phyloP scores from a whole-genome alignment of 2,888 invertebrate genomes.

The Lepidochrysops patricia region DNA sequence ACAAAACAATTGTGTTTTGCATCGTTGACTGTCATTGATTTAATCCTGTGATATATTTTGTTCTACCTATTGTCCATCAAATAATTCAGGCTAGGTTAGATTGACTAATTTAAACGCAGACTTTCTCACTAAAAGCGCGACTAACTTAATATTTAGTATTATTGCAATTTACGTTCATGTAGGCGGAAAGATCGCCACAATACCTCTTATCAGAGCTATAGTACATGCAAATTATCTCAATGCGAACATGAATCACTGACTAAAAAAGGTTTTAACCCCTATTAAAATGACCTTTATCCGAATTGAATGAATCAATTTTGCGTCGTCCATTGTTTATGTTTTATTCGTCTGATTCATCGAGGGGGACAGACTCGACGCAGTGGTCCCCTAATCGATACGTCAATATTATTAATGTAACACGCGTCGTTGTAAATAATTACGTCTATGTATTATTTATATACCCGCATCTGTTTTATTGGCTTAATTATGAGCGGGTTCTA shows the following conservation, averaged over 20 bases:
- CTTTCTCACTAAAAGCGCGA: neutral
- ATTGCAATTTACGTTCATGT: neutral
- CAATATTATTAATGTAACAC: constrained; percentile 42
- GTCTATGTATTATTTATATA: constrained; percentile 37
- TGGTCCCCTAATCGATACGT: constrained; percentile 26
- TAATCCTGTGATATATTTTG: neutral
- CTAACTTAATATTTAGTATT: neutral
- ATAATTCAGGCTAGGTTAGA: too few relatives aligned
- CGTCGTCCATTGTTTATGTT: constrained; percentile 26
- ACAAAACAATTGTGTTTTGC: neutral
- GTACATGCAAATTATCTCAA: constrained; percentile 15
- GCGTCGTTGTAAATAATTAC: constrained; percentile 59
- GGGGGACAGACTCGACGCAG: constrained; percentile 23
- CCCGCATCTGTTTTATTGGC: constrained; percentile 70
- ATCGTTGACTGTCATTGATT: neutral
- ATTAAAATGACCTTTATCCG: constrained; percentile 28
- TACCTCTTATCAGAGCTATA: neutral
- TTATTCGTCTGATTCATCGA: constrained; percentile 27
- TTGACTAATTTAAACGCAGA: neutral
- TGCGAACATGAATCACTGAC: constrained; percentile 23
- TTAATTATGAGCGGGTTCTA: constrained; percentile 52
- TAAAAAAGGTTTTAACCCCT: constrained; percentile 21
- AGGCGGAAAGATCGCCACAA: constrained; percentile 2
- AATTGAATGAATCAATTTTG: constrained; percentile 28
- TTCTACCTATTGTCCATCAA: too few relatives aligned